A percentile compares a stretch with the other conserved stretches of the same genome.
Evolutionary conservation across 2,113 vertebrate species (phyloP).

Genomic region (Gymnorhina tibicen): DNA sequence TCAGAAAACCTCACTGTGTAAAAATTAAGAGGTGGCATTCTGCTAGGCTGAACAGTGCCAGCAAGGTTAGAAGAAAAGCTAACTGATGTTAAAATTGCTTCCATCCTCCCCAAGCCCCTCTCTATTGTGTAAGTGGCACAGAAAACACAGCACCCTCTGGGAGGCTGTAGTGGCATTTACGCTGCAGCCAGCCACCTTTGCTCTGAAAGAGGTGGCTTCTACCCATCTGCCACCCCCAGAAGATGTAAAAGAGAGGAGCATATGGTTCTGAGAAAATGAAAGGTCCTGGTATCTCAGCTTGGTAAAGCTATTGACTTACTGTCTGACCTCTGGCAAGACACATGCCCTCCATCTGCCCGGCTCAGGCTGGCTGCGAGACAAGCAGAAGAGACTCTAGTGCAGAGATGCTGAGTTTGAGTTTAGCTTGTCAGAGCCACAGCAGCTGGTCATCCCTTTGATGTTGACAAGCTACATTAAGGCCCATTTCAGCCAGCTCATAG

Average conservation of each 20-base stretch:
- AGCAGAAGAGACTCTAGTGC: not conserved
- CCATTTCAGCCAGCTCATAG: not conserved
- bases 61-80: not conserved
- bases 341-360: not conserved
- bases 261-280: conserved; percentile 37
- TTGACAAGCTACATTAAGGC: not conserved
- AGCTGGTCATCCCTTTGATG: conserved; percentile 9
- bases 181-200: not conserved
- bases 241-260: conserved; percentile 15
- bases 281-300: not conserved
- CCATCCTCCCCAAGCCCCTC: not conserved
- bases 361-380: not conserved
- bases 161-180: not conserved
- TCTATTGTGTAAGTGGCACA: not conserved
- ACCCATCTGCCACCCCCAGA: conserved; percentile 1
- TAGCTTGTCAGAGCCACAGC: conserved; percentile 10
- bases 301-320: conserved; percentile 46
- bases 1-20: not conserved
- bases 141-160: not conserved
- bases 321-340: conserved; percentile 40
- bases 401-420: conserved; percentile 14
- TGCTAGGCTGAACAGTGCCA: not conserved
- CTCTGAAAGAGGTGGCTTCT: not conserved
- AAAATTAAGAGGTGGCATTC: not conserved
- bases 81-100: not conserved